A percentile compares a stretch with the other conserved stretches of the same genome.
Evolutionary conservation across 2,888 invertebrate species (phyloP).

Genomic region (Andrena trimmerana): DNA sequence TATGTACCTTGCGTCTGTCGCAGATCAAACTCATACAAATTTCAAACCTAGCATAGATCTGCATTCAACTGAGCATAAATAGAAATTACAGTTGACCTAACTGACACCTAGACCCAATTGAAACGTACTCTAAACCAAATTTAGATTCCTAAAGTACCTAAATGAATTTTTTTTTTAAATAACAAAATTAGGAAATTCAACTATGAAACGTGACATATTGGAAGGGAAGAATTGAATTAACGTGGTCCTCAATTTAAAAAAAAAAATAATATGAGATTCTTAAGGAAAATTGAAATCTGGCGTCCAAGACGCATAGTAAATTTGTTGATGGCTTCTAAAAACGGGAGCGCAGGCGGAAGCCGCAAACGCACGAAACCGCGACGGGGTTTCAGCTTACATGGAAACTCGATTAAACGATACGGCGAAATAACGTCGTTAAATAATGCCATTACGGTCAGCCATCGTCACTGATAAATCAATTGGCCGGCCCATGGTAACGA

Average conservation of each 20-base stretch:
- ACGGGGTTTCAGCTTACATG: conserved; percentile 60
- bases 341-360: conserved; percentile 41
- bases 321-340: conserved; percentile 45
- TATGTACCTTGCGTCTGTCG: not conserved
- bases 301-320: conserved; percentile 5
- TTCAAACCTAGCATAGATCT: not conserved
- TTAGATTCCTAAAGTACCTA: not conserved
- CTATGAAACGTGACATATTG: too few relatives aligned
- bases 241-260: not conserved
- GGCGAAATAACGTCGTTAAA: conserved; percentile 44
- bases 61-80: not conserved
- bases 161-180: not conserved
- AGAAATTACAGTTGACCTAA: too few relatives aligned
- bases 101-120: not conserved
- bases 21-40: not conserved
- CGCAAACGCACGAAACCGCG: conserved; percentile 29
- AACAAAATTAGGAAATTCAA: not conserved
- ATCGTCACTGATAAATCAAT: conserved; percentile 44
- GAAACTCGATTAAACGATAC: conserved; percentile 56
- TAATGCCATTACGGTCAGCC: conserved; percentile 58
- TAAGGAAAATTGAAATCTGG: not conserved
- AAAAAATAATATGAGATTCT: too few relatives aligned
- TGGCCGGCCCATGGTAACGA: conserved; percentile 12
- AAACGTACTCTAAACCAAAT: not conserved
- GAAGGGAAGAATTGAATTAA: not conserved